Conservation (phyloP, 1,140 invertebrate genomes). For the Cherax destructor region DNA sequence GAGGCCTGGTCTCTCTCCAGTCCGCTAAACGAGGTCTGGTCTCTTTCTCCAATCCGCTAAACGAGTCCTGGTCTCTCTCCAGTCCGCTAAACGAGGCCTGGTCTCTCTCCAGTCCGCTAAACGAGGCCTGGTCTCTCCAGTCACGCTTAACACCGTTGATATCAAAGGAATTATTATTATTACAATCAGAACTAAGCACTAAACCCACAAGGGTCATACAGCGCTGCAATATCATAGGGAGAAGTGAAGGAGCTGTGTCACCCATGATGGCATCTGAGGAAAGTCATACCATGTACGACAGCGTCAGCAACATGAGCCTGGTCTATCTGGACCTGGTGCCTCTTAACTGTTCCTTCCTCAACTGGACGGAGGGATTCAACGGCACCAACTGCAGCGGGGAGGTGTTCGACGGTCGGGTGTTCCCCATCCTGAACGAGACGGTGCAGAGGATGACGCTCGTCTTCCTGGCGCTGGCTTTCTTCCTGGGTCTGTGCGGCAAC, state of each 20-base stretch:
- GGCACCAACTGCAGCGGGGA: slow-evolving; percentile 47
- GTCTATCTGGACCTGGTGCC: not conserved
- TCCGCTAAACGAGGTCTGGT: not conserved
- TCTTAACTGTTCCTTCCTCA: slow-evolving; percentile 38
- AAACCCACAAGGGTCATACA: too few relatives aligned
- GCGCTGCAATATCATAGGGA: not conserved
- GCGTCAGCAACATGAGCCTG: not conserved
- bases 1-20: not conserved
- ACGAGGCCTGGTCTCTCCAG: not conserved
- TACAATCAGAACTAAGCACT: too few relatives aligned
- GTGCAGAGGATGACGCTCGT: slow-evolving; percentile 36
- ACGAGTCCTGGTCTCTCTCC: too few relatives aligned
- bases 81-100: too few relatives aligned
- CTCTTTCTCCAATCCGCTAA: not conserved
- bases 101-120: not conserved
- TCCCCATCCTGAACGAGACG: slow-evolving; percentile 44
- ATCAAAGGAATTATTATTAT: not conserved
- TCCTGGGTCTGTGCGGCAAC: slow-evolving; percentile 51
- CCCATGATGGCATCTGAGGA: slow-evolving; percentile 5
- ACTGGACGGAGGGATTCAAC: slow-evolving; percentile 20
- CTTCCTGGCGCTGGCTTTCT: slow-evolving; percentile 39
- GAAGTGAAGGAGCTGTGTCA: too few relatives aligned
- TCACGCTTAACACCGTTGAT: not conserved
- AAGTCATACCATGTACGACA: not conserved
- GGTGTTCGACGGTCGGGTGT: slow-evolving; percentile 42